Evolutionary conservation across 2,113 vertebrate genomes (phyloP), one percentile per base, ranked within the genome.

Genomic region (Nothoprocta pentlandii): DNA sequence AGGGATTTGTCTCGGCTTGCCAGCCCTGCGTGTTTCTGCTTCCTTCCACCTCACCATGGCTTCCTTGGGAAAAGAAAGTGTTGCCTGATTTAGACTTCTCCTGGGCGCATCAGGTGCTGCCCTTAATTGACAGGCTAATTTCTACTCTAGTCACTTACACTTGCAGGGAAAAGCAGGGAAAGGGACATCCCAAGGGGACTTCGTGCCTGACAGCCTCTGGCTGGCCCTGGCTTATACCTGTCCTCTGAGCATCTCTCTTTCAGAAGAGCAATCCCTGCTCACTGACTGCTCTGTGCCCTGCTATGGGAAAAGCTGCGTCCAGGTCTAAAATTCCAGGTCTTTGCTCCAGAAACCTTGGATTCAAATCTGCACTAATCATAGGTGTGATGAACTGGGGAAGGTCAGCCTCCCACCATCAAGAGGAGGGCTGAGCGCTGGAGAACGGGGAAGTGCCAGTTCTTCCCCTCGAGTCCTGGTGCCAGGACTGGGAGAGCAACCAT

Each of bases 101-200:
- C 71, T 86, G 80, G 49, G 87, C 62, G 70, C 82, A 64, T 64
- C 64, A 85, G 91, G 79, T 96, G 87, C 81, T 94, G 93, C 81
- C 85, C 83, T 89, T 91, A 95, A 92, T 92, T 93, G 90, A 84
- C 54, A 86, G 64, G 64, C 77, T 94, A 79, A 91, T 96, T 93
- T 96, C 78, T 95, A 93, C 94, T 93, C 78, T 94, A 81, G 63
- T 89, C 41, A 9, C 47, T 93, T 58, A 34, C 62, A 46, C 71
- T 94, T 90, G 92, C 58, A 80, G 83, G 34, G 34, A 54, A 71
- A 44, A 30, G 54, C 42, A 58, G n/a, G 30, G n/a, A 36, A 91
- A 85, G 30, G 41, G 34, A 42, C 9, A 4, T 94, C 90, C 76
- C 79, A 66, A 59, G 78, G 88, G 83, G 74, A 76, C 0, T 0